Percentiles rank a stretch among this genome's conserved stretches.
Conservation (phyloP, 2,113 vertebrate genomes). For the Pseudolaguvia tuberculata region DNA sequence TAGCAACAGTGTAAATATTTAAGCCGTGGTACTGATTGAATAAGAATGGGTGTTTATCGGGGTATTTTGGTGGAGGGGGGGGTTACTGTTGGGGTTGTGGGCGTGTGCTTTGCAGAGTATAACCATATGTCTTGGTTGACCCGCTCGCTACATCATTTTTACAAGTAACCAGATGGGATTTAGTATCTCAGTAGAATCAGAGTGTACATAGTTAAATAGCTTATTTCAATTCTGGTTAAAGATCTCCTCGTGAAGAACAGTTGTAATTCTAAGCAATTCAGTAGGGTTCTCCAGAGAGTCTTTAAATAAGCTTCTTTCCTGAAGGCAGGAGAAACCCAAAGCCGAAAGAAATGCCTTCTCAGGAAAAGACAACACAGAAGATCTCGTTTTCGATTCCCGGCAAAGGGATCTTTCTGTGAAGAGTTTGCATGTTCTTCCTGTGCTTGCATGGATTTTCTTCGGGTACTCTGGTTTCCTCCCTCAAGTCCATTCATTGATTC, state of each 20-base stretch:
- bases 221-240: background rate
- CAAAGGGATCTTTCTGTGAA: too few species aligned
- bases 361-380: background rate
- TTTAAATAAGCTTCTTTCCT: slow-evolving; percentile 8
- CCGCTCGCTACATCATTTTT: slow-evolving; percentile 5
- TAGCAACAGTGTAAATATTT: slow-evolving; percentile 67
- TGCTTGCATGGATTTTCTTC: too few species aligned
- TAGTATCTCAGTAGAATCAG: background rate
- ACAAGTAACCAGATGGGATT: background rate
- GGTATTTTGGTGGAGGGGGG: slow-evolving; percentile 28
- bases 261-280: background rate
- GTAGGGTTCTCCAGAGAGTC: background rate
- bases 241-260: background rate
- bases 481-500: too few species aligned
- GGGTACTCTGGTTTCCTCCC: too few species aligned
- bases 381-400: background rate
- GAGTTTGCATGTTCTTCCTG: too few species aligned
- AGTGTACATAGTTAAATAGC: background rate
- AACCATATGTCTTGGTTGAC: slow-evolving; percentile 11
- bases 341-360: slow-evolving; percentile 3
- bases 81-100: slow-evolving; percentile 13
- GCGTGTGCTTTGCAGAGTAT: background rate
- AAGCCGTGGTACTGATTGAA: slow-evolving; percentile 38
- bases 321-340: background rate
- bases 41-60: slow-evolving; percentile 18